Conservation (phyloP, 2,888 invertebrate genomes). For the Amorpha juglandis region DNA sequence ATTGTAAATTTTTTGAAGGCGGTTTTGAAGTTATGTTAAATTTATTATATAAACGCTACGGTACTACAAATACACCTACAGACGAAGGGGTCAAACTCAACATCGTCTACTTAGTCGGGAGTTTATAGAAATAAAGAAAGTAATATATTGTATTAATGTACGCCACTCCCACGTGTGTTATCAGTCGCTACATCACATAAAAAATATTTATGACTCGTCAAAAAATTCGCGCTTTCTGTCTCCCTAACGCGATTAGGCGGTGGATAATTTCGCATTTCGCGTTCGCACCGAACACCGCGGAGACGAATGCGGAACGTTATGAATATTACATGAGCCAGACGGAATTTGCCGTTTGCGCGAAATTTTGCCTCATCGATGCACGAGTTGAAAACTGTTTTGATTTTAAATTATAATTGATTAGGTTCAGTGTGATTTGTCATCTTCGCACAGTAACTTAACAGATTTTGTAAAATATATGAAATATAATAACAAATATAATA, state of each 20-base stretch:
- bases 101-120: too few relatives aligned
- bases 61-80: too few relatives aligned
- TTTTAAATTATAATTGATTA: slow-evolving; percentile 1
- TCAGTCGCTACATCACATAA: slow-evolving; percentile 17
- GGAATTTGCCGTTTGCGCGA: slow-evolving; percentile 60
- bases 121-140: background rate
- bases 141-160: too few relatives aligned
- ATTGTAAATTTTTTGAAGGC: too few relatives aligned
- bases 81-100: background rate
- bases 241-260: slow-evolving; percentile 72
- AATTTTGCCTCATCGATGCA: slow-evolving; percentile 28
- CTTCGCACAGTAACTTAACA: background rate
- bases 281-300: slow-evolving; percentile 36
- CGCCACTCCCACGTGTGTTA: background rate
- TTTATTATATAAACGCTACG: too few relatives aligned
- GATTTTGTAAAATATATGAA: too few relatives aligned
- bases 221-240: slow-evolving; percentile 25
- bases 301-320: slow-evolving; percentile 54
- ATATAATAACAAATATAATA: too few relatives aligned
- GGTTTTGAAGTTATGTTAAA: too few relatives aligned
- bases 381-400: slow-evolving; percentile 23
- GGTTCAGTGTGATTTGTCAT: background rate
- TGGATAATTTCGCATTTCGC: slow-evolving; percentile 75
- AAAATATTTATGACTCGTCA: slow-evolving; percentile 18
- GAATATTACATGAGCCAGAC: slow-evolving; percentile 79